Base-by-base conservation (phyloP, 2,797 vertebrate species). In the Vespertilio murinus region DNA sequence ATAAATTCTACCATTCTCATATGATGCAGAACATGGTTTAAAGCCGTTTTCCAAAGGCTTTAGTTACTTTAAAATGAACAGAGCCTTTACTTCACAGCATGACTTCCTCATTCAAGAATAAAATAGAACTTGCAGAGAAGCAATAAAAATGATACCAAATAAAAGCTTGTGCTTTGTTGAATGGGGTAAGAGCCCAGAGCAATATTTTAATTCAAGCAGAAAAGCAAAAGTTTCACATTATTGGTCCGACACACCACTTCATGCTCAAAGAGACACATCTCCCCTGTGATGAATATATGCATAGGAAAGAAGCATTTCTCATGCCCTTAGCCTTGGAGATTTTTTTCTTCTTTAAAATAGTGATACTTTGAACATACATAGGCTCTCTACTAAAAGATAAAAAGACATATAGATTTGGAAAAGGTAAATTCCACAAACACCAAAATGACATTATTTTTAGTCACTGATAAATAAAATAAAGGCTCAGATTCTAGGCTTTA, bases 111-210 rank as follows among this genome's bases (percentile, higher is more conserved):
- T 96, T 96, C 84, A 89, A 94, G 94, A 97, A 96, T 96, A 96
- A 97, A 97, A 97, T 90, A 93, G 95, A 94, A 94, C 91, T 97
- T 97, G 94, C 95, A 95, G 23, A 96, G 84, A 38, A 96, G 90
- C 90, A 96, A 96, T 97, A 95, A 95, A 97, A 97, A 97, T 95
- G 96, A 97, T 80, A 95, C 95, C 91, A 97, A 97, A 97, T 97
- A 96, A 94, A 97, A 97, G 83, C 49, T 74, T 90, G 95, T 79
- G 84, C 90, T 97, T 93, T 97, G 93, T 90, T 95, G 91, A 96
- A 87, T 95, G 69, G 74, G 78, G 81, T 79, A 94, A 93, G 65
- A 96, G 97, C 96, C 95, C 83, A 83, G 16, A 97, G 96, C 95
- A 83, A 94, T 96, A 95, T 96, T 97, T 96, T 97, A 96, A 97